Evolutionary conservation across 2,113 vertebrate genomes (phyloP).

Genomic region (Calyptomena viridis): DNA sequence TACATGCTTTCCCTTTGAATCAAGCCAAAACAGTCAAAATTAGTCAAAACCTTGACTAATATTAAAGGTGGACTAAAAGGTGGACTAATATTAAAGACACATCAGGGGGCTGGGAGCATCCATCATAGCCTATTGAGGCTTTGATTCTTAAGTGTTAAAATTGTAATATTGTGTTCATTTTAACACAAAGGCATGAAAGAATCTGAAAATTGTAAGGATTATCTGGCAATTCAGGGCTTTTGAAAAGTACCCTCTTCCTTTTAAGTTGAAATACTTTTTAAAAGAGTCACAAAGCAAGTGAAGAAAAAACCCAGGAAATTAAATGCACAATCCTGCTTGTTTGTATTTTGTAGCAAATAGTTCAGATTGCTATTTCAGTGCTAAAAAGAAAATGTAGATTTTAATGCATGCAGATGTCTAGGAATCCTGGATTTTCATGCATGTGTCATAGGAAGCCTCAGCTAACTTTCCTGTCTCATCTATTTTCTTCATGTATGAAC

Average conservation of each 20-base stretch:
- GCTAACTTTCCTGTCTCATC: neutral
- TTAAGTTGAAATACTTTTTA: neutral
- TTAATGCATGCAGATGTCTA: neutral
- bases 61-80: neutral
- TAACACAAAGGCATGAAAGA: neutral
- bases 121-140: neutral
- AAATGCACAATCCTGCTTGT: neutral
- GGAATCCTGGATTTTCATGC: neutral
- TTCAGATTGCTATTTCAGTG: neutral
- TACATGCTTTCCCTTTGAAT: neutral
- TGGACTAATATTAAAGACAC: too few relatives aligned
- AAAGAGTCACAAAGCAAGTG: neutral
- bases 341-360: neutral
- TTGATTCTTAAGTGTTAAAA: neutral
- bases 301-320: neutral
- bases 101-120: neutral
- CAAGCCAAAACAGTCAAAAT: neutral
- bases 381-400: neutral
- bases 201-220: neutral
- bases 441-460: neutral
- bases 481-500: neutral
- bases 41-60: neutral
- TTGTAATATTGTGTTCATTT: neutral
- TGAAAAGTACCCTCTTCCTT: neutral
- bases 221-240: neutral